Percentiles rank a stretch among this genome's conserved stretches.
Conservation (phyloP, 2,888 invertebrate genomes). For the Tholera decimalis region DNA sequence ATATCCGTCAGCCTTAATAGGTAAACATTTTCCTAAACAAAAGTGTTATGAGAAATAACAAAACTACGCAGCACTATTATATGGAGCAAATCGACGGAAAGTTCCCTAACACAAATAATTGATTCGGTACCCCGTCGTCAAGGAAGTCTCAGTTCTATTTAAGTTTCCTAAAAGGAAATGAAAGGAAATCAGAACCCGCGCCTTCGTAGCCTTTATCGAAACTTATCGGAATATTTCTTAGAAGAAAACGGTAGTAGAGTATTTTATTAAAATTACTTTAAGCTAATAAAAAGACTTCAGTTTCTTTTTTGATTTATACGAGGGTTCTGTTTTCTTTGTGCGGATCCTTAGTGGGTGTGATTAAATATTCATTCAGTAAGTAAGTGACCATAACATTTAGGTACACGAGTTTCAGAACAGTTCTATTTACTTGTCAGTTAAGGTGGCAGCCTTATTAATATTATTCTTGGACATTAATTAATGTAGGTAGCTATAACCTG, state of each 20-base stretch:
- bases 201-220: conserved; percentile 87
- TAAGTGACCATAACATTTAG: conserved; percentile 29
- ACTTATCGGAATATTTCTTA: conserved; percentile 87
- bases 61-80: conserved; percentile 77
- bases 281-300: conserved; percentile 76
- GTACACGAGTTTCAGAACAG: conserved; percentile 7
- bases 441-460: neutral
- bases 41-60: conserved; percentile 75
- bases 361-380: conserved; percentile 36
- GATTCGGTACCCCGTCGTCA: conserved; percentile 88
- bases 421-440: conserved; percentile 1
- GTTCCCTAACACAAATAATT: conserved; percentile 89
- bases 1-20: conserved; percentile 55
- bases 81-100: conserved; percentile 83
- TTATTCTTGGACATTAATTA: too few relatives aligned
- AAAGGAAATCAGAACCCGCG: conserved; percentile 89
- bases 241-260: conserved; percentile 76
- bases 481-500: too few relatives aligned
- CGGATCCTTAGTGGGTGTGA: conserved; percentile 19
- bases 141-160: conserved; percentile 90
- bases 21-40: conserved; percentile 66
- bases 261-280: conserved; percentile 81
- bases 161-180: conserved; percentile 91
- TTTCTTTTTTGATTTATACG: conserved; percentile 67
- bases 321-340: conserved; percentile 43